Percentiles rank a stretch among this genome's conserved stretches.
Evolutionary conservation across 2,888 invertebrate species (phyloP).

Genomic region (Calliphora vomitoria): DNA sequence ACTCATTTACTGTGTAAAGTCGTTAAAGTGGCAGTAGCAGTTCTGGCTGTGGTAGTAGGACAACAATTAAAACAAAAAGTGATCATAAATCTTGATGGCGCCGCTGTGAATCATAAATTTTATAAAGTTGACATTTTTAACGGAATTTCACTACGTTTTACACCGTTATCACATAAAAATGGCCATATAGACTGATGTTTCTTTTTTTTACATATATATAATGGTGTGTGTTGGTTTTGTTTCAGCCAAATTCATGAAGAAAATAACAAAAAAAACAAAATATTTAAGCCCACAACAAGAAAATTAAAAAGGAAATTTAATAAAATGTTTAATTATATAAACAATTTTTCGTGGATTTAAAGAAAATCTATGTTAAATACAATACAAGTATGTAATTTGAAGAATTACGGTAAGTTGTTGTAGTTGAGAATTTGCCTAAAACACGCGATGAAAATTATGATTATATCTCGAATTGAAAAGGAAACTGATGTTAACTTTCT

Average conservation of each 20-base stretch:
- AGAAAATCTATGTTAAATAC: conserved; percentile 1
- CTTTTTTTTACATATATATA: not conserved
- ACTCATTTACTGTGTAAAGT: conserved; percentile 1
- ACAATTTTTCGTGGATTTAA: not conserved
- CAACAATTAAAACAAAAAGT: conserved; percentile 74
- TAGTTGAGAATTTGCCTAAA: conserved; percentile 1
- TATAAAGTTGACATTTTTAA: conserved; percentile 74
- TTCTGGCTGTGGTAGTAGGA: conserved; percentile 34
- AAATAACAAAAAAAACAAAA: not conserved
- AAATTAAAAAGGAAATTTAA: conserved; percentile 24
- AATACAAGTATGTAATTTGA: not conserved
- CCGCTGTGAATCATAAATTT: conserved; percentile 76
- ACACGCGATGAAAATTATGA: conserved; percentile 4
- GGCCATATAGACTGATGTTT: conserved; percentile 35
- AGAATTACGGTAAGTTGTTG: conserved; percentile 23
- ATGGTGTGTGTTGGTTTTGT: not conserved
- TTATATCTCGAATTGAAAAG: conserved; percentile 21
- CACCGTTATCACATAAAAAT: conserved; percentile 60
- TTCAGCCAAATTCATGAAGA: not conserved
- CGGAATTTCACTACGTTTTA: conserved; percentile 68
- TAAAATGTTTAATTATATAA: conserved; percentile 27
- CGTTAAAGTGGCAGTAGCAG: conserved; percentile 8
- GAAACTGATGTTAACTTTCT: conserved; percentile 21
- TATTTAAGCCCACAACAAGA: not conserved
- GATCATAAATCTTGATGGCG: conserved; percentile 77